These are phyloP conservation scores for Sapayoa aenigma DNA, from an alignment of 2,113 vertebrate species.

Conservation along the genomic window DNA sequence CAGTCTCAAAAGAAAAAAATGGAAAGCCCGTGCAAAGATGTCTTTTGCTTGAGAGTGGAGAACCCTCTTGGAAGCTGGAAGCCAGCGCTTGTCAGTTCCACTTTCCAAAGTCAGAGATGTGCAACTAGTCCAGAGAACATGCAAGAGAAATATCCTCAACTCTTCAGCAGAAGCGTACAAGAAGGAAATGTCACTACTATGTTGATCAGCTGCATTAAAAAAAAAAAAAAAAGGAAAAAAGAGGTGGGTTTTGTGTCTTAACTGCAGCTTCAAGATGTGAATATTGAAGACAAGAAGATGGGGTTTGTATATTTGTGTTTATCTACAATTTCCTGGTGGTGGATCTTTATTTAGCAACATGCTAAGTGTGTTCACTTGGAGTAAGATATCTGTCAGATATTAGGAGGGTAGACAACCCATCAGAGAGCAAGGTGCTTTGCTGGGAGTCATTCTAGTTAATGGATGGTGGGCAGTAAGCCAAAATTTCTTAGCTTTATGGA, in stretches of 20 bases:
- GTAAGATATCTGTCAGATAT: not conserved
- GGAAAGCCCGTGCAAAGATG: not conserved
- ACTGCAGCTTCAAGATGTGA: not conserved
- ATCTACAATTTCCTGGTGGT: not conserved
- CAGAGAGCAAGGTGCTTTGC: not conserved
- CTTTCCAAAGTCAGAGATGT: not conserved
- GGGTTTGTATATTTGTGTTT: not conserved
- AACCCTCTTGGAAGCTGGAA: not conserved
- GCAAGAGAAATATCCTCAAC: not conserved
- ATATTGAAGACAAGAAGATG: not conserved
- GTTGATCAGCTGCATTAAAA: fast-evolving
- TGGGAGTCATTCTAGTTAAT: not conserved
- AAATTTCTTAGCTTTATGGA: not conserved
- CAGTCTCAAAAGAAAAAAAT: not conserved
- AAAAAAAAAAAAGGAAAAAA: not conserved
- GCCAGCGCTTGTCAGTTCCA: not conserved
- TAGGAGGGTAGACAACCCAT: not conserved
- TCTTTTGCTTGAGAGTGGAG: not conserved
- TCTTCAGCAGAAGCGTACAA: not conserved
- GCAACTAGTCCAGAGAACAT: not conserved
- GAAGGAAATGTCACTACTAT: not conserved
- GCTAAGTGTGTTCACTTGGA: not conserved
- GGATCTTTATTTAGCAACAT: not conserved
- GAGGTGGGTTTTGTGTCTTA: not conserved
- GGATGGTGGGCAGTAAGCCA: not conserved